These are phyloP conservation scores for Apogon hyalosoma DNA, from an alignment of 2,797 vertebrate genomes.

Conservation along the genomic window DNA sequence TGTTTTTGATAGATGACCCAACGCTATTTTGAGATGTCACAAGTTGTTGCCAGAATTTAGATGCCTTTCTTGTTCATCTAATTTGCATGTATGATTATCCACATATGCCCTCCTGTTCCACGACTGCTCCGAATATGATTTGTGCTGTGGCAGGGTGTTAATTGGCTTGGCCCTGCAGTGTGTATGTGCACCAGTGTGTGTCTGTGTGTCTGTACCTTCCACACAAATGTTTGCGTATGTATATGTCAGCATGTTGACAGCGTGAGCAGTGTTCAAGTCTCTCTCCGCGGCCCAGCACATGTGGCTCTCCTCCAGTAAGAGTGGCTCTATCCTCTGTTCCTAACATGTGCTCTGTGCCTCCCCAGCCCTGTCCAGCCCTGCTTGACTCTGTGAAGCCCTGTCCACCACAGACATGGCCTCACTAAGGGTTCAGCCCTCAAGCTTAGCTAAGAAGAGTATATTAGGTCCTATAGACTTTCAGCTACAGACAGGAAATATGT, in stretches of 20 bases:
- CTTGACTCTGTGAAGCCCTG: constrained; percentile 50
- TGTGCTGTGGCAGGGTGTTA: constrained; percentile 82
- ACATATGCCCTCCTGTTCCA: constrained; percentile 76
- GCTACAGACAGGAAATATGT: neutral
- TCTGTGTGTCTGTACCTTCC: constrained; percentile 48
- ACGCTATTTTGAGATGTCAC: constrained; percentile 27
- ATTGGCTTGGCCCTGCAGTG: constrained; percentile 79
- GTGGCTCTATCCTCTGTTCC: constrained; percentile 68
- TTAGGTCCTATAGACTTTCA: neutral
- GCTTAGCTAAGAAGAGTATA: neutral
- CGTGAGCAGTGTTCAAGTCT: constrained; percentile 64
- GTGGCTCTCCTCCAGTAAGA: constrained; percentile 67
- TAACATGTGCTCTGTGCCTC: constrained; percentile 72
- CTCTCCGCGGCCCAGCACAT: constrained; percentile 60
- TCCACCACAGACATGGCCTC: constrained; percentile 35
- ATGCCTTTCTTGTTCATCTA: constrained; percentile 65
- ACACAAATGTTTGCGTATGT: constrained; percentile 72
- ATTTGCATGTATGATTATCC: constrained; percentile 80
- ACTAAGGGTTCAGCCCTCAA: neutral
- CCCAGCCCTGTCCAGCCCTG: constrained; percentile 45
- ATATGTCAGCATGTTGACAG: constrained; percentile 77
- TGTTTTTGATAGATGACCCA: constrained; percentile 6
- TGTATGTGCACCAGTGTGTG: constrained; percentile 63
- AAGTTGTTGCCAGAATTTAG: constrained; percentile 55
- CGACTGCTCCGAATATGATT: constrained; percentile 67